Base-by-base conservation (phyloP, 1,140 invertebrate species). In the Telenomus remus region DNA sequence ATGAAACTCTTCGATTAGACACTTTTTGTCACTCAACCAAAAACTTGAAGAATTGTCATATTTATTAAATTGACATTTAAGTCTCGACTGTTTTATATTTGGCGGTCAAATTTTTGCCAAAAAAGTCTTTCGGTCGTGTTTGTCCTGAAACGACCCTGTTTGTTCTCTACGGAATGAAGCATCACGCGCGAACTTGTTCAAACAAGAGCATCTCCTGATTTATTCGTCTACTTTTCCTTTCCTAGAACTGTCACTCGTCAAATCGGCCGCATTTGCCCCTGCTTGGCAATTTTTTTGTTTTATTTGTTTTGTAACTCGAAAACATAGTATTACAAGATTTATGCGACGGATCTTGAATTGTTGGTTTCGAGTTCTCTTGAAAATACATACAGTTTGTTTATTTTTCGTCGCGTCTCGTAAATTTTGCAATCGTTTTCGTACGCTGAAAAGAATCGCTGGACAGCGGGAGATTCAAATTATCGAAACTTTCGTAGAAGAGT, bases 181-280 rank as follows among this genome's bases (percentile, higher is more conserved):
- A 51, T 69, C 43, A 59, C 63, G 57, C 69, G 54, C 59, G 60
- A 71, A 66, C 64, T 73, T 78, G 59, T 70, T 78, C 69, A 73
- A 69, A 78, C 75, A 78, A 59, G 46, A 72, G 39, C 57, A 77
- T 73, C 69, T 65, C 59, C 59, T 64, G 69, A 72, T 65, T 72
- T 72, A 78, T 73, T 64, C 48, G 50, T 3, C 42, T 44, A 44
- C 43, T 14, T 12, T 44, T 14, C 12, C 12, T 13, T 44, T 14
- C 15, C 71, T 5, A 11, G 47, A 61, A 66, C 69, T 39, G 70
- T 66, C 50, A 27, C 63, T 44, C 71, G 56, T 66, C 49, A 63
- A 75, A 75, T 63, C 42, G 56, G 35, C 51, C 37, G 63, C 56
- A 51, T 74, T 66, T 61, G 50, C 61, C 19, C 19, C 61, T 73